phyloP scores from a whole-genome alignment of 1,140 invertebrate genomes.

The Nymphalis io region DNA sequence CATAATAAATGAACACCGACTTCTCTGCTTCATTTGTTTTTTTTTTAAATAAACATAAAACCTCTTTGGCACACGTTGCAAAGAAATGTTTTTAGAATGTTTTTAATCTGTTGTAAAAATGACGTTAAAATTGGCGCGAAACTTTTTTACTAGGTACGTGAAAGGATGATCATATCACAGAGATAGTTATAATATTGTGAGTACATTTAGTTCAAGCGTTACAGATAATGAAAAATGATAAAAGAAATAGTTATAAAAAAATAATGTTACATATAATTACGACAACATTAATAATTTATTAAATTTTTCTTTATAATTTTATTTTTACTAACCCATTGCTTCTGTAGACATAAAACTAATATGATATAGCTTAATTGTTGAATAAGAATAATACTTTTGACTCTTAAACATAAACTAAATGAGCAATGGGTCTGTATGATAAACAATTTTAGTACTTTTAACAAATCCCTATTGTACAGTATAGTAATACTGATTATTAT shows the following conservation, averaged over 20 bases:
- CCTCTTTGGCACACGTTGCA: conserved; percentile 27
- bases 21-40: not conserved
- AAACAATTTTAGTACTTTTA: no score
- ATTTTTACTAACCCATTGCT: no score
- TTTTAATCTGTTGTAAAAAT: conserved; percentile 16
- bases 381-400: no score
- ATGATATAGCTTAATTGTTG: no score
- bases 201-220: conserved; percentile 31
- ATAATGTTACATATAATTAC: no score
- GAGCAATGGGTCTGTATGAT: no score
- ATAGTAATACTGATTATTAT: no score
- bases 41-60: conserved; percentile 3
- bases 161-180: conserved; percentile 63
- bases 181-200: conserved; percentile 51
- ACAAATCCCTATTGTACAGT: no score
- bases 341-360: no score
- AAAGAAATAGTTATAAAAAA: not conserved
- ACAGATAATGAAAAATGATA: conserved; percentile 13
- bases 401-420: no score
- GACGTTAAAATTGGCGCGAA: conserved; percentile 40
- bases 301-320: no score
- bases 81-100: conserved; percentile 5
- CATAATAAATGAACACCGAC: not conserved
- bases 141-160: conserved; percentile 42
- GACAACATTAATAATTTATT: no score